Percentiles rank a stretch among this genome's conserved stretches.
phyloP scores from a whole-genome alignment of 2,797 vertebrate genomes.

The Craterocephalus amniculus region DNA sequence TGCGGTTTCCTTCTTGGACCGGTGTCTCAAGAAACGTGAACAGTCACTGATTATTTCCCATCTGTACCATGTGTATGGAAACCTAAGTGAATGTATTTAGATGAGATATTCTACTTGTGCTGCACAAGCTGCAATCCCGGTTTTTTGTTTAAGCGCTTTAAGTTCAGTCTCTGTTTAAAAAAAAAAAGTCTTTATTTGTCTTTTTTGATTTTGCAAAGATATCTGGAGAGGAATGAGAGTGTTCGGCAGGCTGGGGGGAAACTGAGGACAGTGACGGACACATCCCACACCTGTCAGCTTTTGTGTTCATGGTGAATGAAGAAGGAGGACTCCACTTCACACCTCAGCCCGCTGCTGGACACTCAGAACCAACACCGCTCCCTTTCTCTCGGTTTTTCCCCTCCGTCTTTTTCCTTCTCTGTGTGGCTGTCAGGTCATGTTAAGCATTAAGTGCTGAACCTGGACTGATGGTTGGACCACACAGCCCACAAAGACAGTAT shows the following conservation, averaged over 20 bases:
- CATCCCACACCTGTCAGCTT: conserved; percentile 28
- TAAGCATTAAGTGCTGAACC: conserved; percentile 64
- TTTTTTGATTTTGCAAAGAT: conserved; percentile 62
- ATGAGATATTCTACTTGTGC: conserved; percentile 73
- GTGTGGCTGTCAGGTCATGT: conserved; percentile 58
- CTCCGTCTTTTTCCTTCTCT: conserved; percentile 36
- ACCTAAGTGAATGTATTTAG: conserved; percentile 81
- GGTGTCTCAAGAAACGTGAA: conserved; percentile 66
- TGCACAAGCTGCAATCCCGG: conserved; percentile 71
- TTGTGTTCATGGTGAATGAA: conserved; percentile 36
- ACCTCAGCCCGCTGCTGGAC: conserved; percentile 58
- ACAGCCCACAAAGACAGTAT: conserved; percentile 61
- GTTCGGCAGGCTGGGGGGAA: conserved; percentile 32
- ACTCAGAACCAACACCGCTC: conserved; percentile 28
- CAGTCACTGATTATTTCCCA: conserved; percentile 56
- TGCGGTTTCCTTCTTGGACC: conserved; percentile 50
- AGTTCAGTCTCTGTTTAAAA: conserved; percentile 68
- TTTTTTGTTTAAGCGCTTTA: conserved; percentile 73
- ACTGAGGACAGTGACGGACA: conserved; percentile 45
- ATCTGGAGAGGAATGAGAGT: conserved; percentile 47
- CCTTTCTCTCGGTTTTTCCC: conserved; percentile 22
- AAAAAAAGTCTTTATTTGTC: conserved; percentile 48
- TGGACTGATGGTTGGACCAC: conserved; percentile 50
- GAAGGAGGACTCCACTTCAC: conserved; percentile 49
- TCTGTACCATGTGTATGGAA: conserved; percentile 68